Base-by-base conservation (phyloP, 2,113 vertebrate genomes). In the Mormyrus iriodes region DNA sequence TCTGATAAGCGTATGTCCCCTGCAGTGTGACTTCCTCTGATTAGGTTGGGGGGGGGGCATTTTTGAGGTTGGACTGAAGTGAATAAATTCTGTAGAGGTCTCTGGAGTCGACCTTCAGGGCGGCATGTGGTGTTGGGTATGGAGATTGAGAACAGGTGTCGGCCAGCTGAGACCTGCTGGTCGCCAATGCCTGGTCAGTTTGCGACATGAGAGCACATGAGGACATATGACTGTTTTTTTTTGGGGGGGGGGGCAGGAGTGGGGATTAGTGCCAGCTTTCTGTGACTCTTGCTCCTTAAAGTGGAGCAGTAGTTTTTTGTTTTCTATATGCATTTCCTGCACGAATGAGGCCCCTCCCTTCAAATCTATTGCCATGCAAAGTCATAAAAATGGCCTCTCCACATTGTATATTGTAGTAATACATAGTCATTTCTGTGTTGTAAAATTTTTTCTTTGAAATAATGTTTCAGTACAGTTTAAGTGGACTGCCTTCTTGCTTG, bases 141-240 rank as follows among this genome's bases (percentile, higher is more conserved):
- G 48, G 44, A n/a, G 27, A 53, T 21, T n/a, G 61, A 51, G 87
- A 73, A 88, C 65, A 88, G 87, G 88, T 88, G 87, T 15, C 24
- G 7, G 15, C 5, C 39, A 88, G 6, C 13, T 21, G 86, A 53
- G 84, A 31, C 79, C 39, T 58, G 21, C 12, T 31, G 87, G 73
- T 15, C 17, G 21, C 48, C 46, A 0, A 2, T 15, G 76, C 39
- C 5, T n/a, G 31, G 31, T 85, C 44, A 44, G 73, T 85, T 12
- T 88, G 85, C 46, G 27, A 27, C 46, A 39, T 82, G 42, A 49
- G 27, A 49, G 88, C 24, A 5, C 12, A 51, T 27, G 44, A 82
- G 6, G 76, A 82, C 31, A 39, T 42, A 17, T 42, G 76, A 31
- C 48, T 49, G 21, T 85, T 46, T 46, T 1, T 27, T 48, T 49